A percentile compares a stretch with the other conserved stretches of the same genome.
phyloP scores from a whole-genome alignment of 2,797 vertebrate genomes.

The Sebastes taczanowskii region DNA sequence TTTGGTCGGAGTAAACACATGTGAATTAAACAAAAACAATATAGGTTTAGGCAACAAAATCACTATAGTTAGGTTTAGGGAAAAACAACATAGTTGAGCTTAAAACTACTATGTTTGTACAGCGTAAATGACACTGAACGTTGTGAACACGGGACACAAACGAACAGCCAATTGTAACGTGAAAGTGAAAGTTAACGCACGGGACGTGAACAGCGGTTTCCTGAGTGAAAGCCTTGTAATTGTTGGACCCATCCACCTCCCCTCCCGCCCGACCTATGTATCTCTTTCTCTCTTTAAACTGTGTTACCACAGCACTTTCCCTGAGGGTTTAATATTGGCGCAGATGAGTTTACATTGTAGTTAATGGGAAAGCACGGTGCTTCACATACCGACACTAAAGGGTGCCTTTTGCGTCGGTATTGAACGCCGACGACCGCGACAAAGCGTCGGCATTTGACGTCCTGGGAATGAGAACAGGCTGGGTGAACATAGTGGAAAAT shows the following conservation, averaged over 20 bases:
- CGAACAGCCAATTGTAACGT: neutral
- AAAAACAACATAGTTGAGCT: neutral
- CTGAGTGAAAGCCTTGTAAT: too few species aligned
- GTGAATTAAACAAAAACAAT: neutral
- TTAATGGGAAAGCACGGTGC: too few species aligned
- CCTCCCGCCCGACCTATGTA: too few species aligned
- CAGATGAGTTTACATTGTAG: too few species aligned
- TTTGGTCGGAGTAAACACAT: neutral
- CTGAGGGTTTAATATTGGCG: too few species aligned
- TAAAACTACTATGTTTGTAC: neutral
- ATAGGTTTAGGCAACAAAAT: neutral
- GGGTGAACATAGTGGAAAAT: neutral
- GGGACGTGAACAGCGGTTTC: too few species aligned
- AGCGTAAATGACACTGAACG: neutral
- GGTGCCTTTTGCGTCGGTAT: too few species aligned
- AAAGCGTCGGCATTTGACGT: neutral
- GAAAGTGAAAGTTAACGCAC: too few species aligned
- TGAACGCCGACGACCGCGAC: fast-evolving
- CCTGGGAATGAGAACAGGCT: neutral
- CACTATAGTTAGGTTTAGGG: fast-evolving
- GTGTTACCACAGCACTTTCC: too few species aligned
- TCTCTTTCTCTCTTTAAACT: too few species aligned
- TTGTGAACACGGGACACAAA: neutral
- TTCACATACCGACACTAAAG: too few species aligned
- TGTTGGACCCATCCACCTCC: too few species aligned